Evolutionary conservation across 2,888 invertebrate species (phyloP).

Genomic region (Scaptodrosophila latifasciaeformis): DNA sequence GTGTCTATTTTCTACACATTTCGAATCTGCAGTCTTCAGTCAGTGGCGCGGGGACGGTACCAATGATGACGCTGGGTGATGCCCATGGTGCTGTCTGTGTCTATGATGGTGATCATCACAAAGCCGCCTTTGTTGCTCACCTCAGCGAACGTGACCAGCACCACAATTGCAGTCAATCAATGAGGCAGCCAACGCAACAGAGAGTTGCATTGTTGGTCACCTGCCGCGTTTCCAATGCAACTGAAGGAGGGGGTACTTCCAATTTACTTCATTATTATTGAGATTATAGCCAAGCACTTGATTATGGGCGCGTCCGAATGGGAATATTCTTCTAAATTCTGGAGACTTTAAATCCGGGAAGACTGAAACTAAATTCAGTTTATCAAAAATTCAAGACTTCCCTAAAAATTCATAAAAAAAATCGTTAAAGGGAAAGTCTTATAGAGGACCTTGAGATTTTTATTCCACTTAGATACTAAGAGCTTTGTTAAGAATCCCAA

Average conservation of each 20-base stretch:
- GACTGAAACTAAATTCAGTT: no score
- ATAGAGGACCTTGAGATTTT: no score
- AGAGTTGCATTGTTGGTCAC: conserved; percentile 33
- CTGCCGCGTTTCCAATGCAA: conserved; percentile 3
- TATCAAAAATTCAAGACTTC: no score
- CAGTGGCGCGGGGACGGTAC: no score
- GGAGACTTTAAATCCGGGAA: no score
- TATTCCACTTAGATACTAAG: no score
- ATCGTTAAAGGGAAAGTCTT: no score
- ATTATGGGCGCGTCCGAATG: conserved; percentile 42
- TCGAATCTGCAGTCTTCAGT: neutral
- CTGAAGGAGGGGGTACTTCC: neutral
- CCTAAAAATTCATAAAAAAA: no score
- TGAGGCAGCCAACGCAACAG: conserved; percentile 31
- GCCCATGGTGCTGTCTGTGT: neutral
- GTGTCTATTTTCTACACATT: conserved; percentile 7
- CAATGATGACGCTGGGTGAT: no score
- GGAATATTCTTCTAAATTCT: no score
- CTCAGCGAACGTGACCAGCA: conserved; percentile 53
- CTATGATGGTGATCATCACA: neutral
- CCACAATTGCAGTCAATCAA: conserved; percentile 53
- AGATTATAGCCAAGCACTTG: conserved; percentile 12
- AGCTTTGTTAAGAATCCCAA: no score
- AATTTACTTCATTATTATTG: neutral
- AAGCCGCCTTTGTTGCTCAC: neutral